Percentiles rank a stretch among this genome's conserved stretches.
Conservation (phyloP, 1,140 invertebrate species). For the Cheumatopsyche charites region DNA sequence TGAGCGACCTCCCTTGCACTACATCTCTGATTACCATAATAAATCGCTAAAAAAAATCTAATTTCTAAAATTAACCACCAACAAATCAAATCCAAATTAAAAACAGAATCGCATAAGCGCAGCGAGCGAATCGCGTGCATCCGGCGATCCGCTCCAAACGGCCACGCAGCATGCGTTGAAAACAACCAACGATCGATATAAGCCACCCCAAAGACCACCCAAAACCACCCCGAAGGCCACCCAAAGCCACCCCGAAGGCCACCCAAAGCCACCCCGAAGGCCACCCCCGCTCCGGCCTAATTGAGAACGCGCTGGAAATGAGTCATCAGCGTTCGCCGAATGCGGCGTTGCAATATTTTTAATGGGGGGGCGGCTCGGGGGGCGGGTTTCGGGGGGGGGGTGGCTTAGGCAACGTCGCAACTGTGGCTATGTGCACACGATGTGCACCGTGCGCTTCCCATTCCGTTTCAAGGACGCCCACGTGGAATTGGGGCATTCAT, state of each 20-base stretch:
- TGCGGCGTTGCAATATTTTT: slow-evolving; percentile 47
- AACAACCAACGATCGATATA: slow-evolving; percentile 32
- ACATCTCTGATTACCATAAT: no score
- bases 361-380: slow-evolving; percentile 25
- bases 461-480: slow-evolving; percentile 2
- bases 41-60: no score
- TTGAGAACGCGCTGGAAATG: slow-evolving; percentile 46
- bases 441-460: neutral
- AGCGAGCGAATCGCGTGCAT: neutral
- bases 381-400: neutral
- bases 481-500: slow-evolving; percentile 5
- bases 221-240: slow-evolving; percentile 8
- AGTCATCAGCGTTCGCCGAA: slow-evolving; percentile 45
- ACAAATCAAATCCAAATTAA: no score
- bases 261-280: neutral
- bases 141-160: slow-evolving; percentile 3
- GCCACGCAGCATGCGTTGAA: slow-evolving; percentile 7
- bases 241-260: neutral
- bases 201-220: slow-evolving; percentile 20
- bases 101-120: no score
- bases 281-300: slow-evolving; percentile 12
- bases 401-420: slow-evolving; percentile 18
- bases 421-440: neutral
- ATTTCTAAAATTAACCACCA: no score
- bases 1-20: no score